These are phyloP conservation scores for Nymphalis polychloros DNA, from an alignment of 2,888 invertebrate genomes.

Conservation along the genomic window DNA sequence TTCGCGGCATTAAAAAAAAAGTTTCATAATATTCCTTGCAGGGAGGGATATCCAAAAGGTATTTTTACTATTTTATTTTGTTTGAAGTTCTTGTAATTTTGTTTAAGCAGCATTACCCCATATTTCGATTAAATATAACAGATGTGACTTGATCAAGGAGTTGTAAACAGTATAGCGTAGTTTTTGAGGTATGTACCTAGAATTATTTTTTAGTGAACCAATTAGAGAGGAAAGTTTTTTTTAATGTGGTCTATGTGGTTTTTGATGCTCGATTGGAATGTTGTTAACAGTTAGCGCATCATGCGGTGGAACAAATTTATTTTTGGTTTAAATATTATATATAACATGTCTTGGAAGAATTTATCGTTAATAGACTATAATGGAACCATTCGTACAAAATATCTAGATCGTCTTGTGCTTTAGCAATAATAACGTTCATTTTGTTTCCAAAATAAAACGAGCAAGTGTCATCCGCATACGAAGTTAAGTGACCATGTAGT, in stretches of 20 bases:
- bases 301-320: not conserved
- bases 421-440: not conserved
- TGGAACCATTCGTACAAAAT: not conserved
- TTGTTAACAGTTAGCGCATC: conserved; percentile 7
- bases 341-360: conserved; percentile 7
- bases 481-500: conserved; percentile 10
- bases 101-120: conserved; percentile 13
- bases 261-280: no score
- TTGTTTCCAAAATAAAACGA: not conserved
- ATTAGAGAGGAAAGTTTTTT: no score
- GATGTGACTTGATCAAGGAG: conserved; percentile 2
- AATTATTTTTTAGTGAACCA: no score
- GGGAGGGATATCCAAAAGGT: conserved; percentile 8
- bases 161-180: not conserved
- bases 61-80: conserved; percentile 17
- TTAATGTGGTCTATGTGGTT: no score
- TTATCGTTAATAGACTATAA: not conserved
- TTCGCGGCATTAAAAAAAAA: no score
- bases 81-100: conserved; percentile 9
- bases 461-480: conserved; percentile 16
- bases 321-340: conserved; percentile 4
- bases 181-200: no score
- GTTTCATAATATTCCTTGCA: no score
- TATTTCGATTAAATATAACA: conserved; percentile 11
- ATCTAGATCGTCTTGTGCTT: not conserved